phyloP scores from a whole-genome alignment of 2,797 vertebrate genomes.

The Nyctibius grandis region DNA sequence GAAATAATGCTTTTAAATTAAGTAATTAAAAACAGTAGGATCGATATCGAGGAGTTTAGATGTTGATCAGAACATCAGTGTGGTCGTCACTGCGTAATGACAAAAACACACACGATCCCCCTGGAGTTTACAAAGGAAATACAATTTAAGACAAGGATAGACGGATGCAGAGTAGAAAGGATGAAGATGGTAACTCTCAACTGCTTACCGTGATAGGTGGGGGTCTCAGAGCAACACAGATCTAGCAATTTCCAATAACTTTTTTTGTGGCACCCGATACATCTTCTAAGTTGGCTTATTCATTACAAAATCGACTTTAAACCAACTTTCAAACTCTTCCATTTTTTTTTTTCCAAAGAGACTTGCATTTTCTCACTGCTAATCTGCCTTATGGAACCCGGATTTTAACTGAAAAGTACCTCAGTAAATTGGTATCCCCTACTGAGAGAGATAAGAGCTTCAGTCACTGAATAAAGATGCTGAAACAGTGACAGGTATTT shows the following conservation, averaged over 20 bases:
- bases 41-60: not conserved
- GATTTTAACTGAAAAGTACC: conserved; percentile 24
- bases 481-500: conserved; percentile 29
- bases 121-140: not conserved
- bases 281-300: conserved; percentile 26
- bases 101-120: not conserved
- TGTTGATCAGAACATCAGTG: not conserved
- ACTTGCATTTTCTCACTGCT: conserved; percentile 1
- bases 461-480: not conserved
- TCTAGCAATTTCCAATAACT: not conserved
- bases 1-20: not conserved
- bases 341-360: not conserved
- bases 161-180: not conserved
- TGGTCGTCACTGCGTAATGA: not conserved
- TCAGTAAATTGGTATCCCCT: conserved; percentile 38
- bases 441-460: conserved; percentile 25
- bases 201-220: not conserved
- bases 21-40: not conserved
- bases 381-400: conserved; percentile 16
- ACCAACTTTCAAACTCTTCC: conserved; percentile 14
- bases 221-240: not conserved
- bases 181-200: not conserved
- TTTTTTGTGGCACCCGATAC: not conserved
- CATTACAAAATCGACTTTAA: conserved; percentile 24
- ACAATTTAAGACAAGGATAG: not conserved